Evolutionary conservation across 2,888 invertebrate genomes (phyloP).

Genomic region (Netelia fuscicornis): DNA sequence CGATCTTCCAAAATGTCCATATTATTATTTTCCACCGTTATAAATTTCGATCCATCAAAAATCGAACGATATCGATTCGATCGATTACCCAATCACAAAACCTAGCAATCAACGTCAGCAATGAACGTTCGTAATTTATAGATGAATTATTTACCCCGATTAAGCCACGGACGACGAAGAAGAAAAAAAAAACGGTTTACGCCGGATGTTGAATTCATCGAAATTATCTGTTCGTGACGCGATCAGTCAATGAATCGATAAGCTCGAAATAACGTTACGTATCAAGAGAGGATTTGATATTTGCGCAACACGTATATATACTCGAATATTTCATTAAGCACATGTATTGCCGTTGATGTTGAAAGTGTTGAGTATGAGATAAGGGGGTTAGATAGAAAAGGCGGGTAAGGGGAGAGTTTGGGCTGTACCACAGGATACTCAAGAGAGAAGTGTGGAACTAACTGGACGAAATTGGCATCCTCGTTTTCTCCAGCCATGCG

Average conservation of each 20-base stretch:
- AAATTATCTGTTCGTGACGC: too few species aligned
- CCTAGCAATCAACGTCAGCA: too few species aligned
- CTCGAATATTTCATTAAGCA: constrained; percentile 5
- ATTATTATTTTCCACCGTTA: too few species aligned
- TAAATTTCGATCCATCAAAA: too few species aligned
- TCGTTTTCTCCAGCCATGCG: constrained; percentile 54
- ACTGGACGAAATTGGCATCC: constrained; percentile 61
- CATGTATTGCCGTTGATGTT: background rate
- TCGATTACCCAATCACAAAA: too few species aligned
- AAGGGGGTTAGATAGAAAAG: background rate
- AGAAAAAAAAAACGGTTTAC: too few species aligned
- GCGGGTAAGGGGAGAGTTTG: background rate
- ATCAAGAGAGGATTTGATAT: background rate
- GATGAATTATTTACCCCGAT: too few species aligned
- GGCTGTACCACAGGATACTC: constrained; percentile 17
- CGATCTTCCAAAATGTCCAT: too few species aligned
- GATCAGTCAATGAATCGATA: background rate
- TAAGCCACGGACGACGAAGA: too few species aligned
- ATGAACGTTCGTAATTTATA: too few species aligned
- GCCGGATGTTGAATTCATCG: too few species aligned
- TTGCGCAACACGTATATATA: background rate
- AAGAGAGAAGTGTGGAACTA: constrained; percentile 44
- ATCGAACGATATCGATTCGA: too few species aligned
- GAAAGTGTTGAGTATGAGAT: background rate
- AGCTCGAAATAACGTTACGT: background rate